Percentiles rank a stretch among this genome's conserved stretches.
Conservation (phyloP, 1,140 invertebrate species). For the Metopolophium dirhodum region DNA sequence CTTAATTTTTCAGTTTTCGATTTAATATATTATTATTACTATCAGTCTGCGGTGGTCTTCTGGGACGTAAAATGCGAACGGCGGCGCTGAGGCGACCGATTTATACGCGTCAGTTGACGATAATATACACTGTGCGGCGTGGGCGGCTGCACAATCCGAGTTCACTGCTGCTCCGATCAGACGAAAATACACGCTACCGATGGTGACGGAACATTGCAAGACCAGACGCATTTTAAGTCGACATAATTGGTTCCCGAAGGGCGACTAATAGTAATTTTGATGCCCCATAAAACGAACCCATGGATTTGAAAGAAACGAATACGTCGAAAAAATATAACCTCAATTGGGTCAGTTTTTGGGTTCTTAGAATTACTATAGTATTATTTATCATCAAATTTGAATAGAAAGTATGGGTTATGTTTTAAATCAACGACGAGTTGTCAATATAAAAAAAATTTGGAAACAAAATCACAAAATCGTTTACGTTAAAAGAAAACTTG, state of each 20-base stretch:
- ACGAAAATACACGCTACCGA: neutral
- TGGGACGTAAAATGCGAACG: neutral
- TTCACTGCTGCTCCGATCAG: neutral
- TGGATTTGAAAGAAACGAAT: neutral
- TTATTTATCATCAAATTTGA: no score
- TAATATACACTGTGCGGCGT: neutral
- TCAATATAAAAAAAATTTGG: neutral
- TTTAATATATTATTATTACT: constrained; percentile 3
- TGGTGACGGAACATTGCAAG: neutral
- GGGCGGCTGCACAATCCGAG: neutral
- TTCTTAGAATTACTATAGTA: neutral
- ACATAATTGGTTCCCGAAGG: neutral
- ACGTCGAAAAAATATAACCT: neutral
- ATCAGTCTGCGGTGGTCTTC: neutral
- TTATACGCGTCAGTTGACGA: neutral
- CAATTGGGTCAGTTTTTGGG: neutral
- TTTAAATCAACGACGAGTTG: neutral
- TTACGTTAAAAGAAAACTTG: neutral
- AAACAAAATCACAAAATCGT: neutral
- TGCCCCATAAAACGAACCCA: neutral
- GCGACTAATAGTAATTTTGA: neutral
- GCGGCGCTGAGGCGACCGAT: neutral
- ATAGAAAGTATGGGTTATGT: neutral
- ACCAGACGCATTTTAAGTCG: neutral
- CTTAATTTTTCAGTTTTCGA: neutral